phyloP scores from a whole-genome alignment of 2,797 vertebrate species.

The Peromyscus nudipes region DNA sequence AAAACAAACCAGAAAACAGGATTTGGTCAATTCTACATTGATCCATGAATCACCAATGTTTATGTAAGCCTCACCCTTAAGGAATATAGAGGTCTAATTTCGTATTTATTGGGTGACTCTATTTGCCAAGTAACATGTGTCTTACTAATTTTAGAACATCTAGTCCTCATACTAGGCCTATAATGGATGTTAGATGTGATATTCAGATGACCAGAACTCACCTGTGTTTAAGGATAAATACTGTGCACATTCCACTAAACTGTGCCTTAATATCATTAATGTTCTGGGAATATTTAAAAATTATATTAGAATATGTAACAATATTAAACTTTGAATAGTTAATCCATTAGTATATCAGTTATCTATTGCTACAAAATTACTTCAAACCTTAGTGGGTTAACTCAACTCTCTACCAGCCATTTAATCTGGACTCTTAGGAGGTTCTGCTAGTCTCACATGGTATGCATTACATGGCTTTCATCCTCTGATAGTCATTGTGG shows the following conservation, averaged over 20 bases:
- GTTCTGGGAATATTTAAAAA: neutral
- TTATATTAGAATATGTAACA: neutral
- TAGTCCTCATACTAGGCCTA: neutral
- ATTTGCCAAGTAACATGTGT: neutral
- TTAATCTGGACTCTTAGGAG: neutral
- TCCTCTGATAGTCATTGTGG: neutral
- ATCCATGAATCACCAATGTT: neutral
- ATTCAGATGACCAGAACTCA: neutral
- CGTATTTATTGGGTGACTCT: neutral
- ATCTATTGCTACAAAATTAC: neutral
- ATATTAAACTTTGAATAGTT: neutral
- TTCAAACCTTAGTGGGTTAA: neutral
- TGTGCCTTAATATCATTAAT: neutral
- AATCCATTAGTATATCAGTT: neutral
- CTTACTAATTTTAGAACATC: neutral
- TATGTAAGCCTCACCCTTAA: neutral
- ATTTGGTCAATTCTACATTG: neutral
- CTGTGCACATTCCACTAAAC: neutral
- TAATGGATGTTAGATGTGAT: neutral
- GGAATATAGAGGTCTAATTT: neutral
- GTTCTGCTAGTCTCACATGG: neutral
- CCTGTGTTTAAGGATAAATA: neutral
- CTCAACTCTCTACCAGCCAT: neutral
- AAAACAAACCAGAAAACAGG: neutral
- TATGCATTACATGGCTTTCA: neutral